phyloP scores from a whole-genome alignment of 2,113 vertebrate genomes.

The Lynx canadensis region DNA sequence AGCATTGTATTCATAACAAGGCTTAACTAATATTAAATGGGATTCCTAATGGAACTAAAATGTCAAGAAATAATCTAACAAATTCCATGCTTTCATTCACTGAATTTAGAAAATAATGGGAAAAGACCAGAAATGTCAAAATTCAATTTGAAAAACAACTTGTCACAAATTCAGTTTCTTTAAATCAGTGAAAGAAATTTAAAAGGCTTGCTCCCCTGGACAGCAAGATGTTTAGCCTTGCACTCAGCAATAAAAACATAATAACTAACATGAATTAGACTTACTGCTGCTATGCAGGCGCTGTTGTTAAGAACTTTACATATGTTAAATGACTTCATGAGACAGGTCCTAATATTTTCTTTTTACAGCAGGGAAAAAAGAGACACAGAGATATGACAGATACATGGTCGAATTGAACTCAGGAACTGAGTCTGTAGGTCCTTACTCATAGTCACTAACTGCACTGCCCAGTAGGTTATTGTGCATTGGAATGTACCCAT shows the following conservation, averaged over 20 bases:
- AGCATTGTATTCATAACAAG: conserved; percentile 52
- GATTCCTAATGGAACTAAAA: conserved; percentile 61
- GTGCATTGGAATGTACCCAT: neutral
- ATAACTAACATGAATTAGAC: neutral
- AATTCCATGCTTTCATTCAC: conserved; percentile 11
- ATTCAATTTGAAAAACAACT: conserved; percentile 49
- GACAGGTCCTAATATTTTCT: neutral
- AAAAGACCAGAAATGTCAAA: conserved; percentile 46
- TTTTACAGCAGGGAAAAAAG: neutral
- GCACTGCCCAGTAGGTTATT: neutral
- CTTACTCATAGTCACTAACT: neutral
- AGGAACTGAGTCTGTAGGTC: neutral
- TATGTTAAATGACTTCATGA: neutral
- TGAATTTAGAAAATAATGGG: conserved; percentile 56
- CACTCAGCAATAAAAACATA: neutral
- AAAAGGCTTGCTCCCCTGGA: neutral
- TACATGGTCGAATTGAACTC: neutral
- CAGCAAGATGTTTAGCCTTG: neutral
- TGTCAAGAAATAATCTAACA: conserved; percentile 57
- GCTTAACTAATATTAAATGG: conserved; percentile 56
- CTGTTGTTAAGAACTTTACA: neutral
- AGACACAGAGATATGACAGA: neutral
- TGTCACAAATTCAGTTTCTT: conserved; percentile 34
- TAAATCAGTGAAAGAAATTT: conserved; percentile 1
- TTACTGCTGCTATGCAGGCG: neutral